phyloP scores from a whole-genome alignment of 2,888 invertebrate genomes.

The Xestia rhomboidea region DNA sequence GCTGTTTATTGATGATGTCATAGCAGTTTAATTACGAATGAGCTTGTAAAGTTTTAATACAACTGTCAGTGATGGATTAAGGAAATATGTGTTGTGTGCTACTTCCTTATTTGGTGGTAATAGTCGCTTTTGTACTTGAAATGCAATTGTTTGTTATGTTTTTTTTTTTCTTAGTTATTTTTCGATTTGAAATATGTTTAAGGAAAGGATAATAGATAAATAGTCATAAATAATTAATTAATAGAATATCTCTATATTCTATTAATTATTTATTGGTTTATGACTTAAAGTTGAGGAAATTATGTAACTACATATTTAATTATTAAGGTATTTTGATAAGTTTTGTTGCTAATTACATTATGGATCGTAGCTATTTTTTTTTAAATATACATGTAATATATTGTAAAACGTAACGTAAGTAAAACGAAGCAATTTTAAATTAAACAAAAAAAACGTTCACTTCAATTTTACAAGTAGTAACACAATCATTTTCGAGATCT shows the following conservation, averaged over 20 bases:
- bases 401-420: too few species aligned
- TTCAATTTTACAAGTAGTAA: not conserved
- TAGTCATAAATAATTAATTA: not conserved
- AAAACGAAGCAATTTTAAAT: not conserved
- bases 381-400: too few species aligned
- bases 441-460: slow-evolving; percentile 14
- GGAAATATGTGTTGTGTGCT: slow-evolving; percentile 41
- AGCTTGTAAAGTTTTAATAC: slow-evolving; percentile 38
- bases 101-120: slow-evolving; percentile 46
- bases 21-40: slow-evolving; percentile 33
- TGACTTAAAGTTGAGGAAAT: not conserved
- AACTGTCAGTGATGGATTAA: slow-evolving; percentile 46
- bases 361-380: too few species aligned
- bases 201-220: not conserved
- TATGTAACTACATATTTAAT: too few species aligned
- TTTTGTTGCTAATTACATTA: too few species aligned
- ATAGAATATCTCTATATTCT: too few species aligned
- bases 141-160: slow-evolving; percentile 19
- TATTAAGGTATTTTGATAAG: too few species aligned
- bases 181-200: not conserved
- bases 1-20: slow-evolving; percentile 52
- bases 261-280: slow-evolving; percentile 2
- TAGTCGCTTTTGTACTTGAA: slow-evolving; percentile 39
- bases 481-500: slow-evolving; percentile 52
- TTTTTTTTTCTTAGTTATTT: slow-evolving; percentile 14